Conservation (phyloP, 1,140 invertebrate genomes). For the Pachyrhynchus sulphureomaculatus region DNA sequence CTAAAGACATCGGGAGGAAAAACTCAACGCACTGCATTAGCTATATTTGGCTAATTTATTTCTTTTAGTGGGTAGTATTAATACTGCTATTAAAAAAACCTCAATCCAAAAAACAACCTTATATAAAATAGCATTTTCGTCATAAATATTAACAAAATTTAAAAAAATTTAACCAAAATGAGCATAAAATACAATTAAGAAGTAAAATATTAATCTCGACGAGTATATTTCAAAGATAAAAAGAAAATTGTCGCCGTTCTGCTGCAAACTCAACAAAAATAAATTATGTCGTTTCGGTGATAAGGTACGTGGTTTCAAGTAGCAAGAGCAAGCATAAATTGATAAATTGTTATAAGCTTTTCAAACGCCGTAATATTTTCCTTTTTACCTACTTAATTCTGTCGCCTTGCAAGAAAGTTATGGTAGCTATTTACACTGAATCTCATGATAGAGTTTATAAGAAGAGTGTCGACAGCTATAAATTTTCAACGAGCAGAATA, state of each 20-base stretch:
- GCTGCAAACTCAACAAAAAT: slow-evolving; percentile 20
- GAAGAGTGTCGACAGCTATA: slow-evolving; percentile 27
- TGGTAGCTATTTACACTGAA: slow-evolving; percentile 28
- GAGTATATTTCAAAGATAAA: slow-evolving; percentile 15
- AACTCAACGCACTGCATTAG: too few relatives aligned
- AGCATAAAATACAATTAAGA: not conserved
- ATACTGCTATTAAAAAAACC: too few relatives aligned
- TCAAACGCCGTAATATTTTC: slow-evolving; percentile 31
- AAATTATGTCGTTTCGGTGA: slow-evolving; percentile 24
- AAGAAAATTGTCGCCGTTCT: slow-evolving; percentile 2
- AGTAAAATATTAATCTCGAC: slow-evolving; percentile 6
- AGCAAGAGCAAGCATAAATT: slow-evolving; percentile 23
- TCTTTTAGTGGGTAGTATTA: too few relatives aligned
- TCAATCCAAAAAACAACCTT: too few relatives aligned
- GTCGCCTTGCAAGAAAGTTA: slow-evolving; percentile 27
- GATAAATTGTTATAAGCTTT: slow-evolving; percentile 34
- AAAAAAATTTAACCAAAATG: not conserved
- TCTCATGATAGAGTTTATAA: slow-evolving; percentile 29
- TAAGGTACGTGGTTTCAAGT: slow-evolving; percentile 13
- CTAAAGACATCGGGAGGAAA: too few relatives aligned
- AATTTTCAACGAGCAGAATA: slow-evolving; percentile 18
- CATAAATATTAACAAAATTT: too few relatives aligned
- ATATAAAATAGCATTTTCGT: too few relatives aligned
- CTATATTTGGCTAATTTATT: too few relatives aligned
- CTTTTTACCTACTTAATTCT: slow-evolving; percentile 34